phyloP scores from a whole-genome alignment of 2,888 invertebrate species.

The Crossocerus cetratus region DNA sequence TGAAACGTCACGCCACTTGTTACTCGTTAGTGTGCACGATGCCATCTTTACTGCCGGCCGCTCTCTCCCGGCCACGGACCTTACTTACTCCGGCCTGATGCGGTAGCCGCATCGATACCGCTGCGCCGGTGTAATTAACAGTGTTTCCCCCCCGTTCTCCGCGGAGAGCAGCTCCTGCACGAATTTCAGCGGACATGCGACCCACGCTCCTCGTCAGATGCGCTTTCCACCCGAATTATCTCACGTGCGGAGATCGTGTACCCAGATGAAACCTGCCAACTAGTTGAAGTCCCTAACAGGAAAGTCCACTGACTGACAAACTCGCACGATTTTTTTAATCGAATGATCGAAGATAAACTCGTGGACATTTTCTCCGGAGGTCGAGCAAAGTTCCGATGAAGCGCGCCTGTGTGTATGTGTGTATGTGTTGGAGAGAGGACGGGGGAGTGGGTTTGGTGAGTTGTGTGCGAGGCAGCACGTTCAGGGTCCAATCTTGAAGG shows the following conservation, averaged over 20 bases:
- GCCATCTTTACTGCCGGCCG: conserved; percentile 67
- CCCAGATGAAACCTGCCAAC: too few species aligned
- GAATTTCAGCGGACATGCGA: conserved; percentile 39
- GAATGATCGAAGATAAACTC: too few species aligned
- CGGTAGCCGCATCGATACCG: conserved; percentile 61
- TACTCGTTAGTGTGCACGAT: conserved; percentile 73
- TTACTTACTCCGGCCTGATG: conserved; percentile 42
- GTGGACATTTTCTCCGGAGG: too few species aligned
- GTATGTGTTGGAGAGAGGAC: conserved; percentile 32
- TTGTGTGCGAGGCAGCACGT: conserved; percentile 23
- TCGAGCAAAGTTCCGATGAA: too few species aligned
- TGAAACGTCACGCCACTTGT: conserved; percentile 74
- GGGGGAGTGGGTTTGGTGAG: conserved; percentile 33
- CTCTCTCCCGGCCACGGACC: conserved; percentile 23
- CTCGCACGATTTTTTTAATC: too few species aligned
- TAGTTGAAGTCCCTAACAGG: too few species aligned
- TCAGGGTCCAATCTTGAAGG: conserved; percentile 53
- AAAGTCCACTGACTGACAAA: too few species aligned
- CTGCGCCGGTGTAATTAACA: conserved; percentile 69
- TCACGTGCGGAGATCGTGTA: too few species aligned
- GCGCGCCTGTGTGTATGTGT: too few species aligned
- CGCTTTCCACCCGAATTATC: too few species aligned
- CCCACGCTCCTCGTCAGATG: too few species aligned
- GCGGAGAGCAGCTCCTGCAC: conserved; percentile 30
- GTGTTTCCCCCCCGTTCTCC: conserved; percentile 55